These are phyloP conservation scores for Leptothorax acervorum DNA, from an alignment of 2,888 invertebrate genomes.

Conservation along the genomic window DNA sequence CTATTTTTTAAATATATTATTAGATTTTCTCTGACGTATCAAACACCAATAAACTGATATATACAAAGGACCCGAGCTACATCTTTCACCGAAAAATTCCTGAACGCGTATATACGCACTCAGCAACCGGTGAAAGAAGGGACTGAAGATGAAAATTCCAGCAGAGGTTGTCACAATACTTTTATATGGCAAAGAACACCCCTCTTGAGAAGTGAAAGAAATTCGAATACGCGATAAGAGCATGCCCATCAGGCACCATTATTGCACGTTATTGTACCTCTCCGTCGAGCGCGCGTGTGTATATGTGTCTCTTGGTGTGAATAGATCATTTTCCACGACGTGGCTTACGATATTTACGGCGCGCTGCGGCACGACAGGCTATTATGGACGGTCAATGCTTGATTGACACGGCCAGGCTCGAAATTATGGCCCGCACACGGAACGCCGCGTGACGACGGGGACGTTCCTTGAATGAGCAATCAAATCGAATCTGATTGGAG, in stretches of 20 bases:
- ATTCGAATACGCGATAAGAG: slow-evolving; percentile 54
- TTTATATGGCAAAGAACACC: neutral
- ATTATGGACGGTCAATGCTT: slow-evolving; percentile 75
- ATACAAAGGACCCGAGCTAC: neutral
- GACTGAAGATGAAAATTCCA: neutral
- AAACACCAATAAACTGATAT: neutral
- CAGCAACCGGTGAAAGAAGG: neutral
- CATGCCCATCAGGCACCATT: slow-evolving; percentile 38
- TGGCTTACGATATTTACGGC: slow-evolving; percentile 44
- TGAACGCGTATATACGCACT: neutral
- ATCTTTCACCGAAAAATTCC: neutral
- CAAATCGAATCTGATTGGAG: neutral
- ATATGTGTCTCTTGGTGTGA: slow-evolving; percentile 29
- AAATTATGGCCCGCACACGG: slow-evolving; percentile 10
- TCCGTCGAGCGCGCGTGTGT: neutral
- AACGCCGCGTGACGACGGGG: neutral
- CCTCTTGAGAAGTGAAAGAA: neutral
- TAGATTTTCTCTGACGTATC: neutral
- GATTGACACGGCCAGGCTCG: slow-evolving; percentile 28
- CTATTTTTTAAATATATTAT: neutral
- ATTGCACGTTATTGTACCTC: slow-evolving; percentile 44
- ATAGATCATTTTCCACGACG: slow-evolving; percentile 47
- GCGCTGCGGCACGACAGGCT: slow-evolving; percentile 78
- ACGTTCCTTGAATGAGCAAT: slow-evolving; percentile 22
- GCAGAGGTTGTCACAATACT: neutral